Base-by-base conservation (phyloP, 2,888 invertebrate genomes). In the Rhingia rostrata region DNA sequence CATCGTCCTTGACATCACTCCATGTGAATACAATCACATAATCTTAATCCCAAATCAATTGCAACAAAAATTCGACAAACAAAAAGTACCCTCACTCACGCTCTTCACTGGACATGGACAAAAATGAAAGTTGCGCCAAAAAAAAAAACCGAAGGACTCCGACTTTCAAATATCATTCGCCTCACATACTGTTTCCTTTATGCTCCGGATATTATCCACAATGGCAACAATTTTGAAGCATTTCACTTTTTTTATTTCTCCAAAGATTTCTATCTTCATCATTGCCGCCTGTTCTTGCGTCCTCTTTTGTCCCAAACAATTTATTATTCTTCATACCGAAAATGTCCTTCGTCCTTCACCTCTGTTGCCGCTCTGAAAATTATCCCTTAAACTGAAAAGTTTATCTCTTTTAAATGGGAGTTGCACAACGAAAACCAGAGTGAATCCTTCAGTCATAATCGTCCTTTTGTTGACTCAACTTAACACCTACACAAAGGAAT, bases 11-110 rank as follows among this genome's bases (percentile, higher is more conserved):
- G 74, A 74, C 60, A 63, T 47, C 47, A 63, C 43, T 41, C 51
- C 6, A 22, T 49, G 33, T n/a, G 22, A 22, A 35, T 35, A 47
- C 22, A 83, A 33, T 22, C 64, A 73, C 78, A 83, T 78, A 67
- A 69, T 73, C 63, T 58, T 73, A 78, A 73, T 83, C 67, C 58
- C 61, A 73, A 83, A 78, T 67, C 83, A 73, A 78, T 83, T 79
- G 73, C 63, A 79, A 73, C 41, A 60, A 43, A 73, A 35, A 41
- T 32, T 63, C 12, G 39, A 37, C 14, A 37, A 64, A 32, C 41
- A 70, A 56, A 30, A 67, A 64, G 43, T 54, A 61, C n/a, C 30
- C 3, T 4, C 12, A 35, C 33, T 49, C 9, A 12, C 43, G n/a
- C 12, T 3, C 43, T 0, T 6, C 43, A 45, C 2, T 22, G n/a